A percentile compares a stretch with the other conserved stretches of the same genome.
Evolutionary conservation across 2,797 vertebrate genomes (phyloP).

Genomic region (Hydrolagus colliei): DNA sequence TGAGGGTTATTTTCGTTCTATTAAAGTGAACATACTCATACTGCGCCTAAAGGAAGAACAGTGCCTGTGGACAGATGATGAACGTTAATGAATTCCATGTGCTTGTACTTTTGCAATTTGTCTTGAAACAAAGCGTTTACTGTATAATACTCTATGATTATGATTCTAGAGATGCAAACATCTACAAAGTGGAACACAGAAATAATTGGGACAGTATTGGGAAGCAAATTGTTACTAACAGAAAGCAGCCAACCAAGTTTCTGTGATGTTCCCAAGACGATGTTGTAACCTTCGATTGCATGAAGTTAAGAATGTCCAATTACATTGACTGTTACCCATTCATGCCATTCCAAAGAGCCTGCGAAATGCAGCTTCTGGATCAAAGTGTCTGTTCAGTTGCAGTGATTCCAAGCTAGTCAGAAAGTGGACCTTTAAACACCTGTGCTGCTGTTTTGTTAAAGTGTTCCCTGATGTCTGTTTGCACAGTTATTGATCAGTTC

Average conservation of each 20-base stretch:
- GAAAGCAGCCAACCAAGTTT: constrained; percentile 35
- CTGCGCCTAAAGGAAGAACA: neutral
- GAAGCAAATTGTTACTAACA: constrained; percentile 29
- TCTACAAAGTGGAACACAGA: constrained; percentile 44
- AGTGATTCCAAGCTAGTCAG: neutral
- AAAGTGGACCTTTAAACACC: neutral
- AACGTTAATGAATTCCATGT: neutral
- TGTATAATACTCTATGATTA: neutral
- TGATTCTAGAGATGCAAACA: neutral
- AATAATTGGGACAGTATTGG: constrained; percentile 41
- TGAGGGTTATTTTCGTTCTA: neutral
- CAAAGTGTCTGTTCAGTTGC: constrained; percentile 25
- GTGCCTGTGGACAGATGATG: neutral
- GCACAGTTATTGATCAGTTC: neutral
- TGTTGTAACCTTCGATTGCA: constrained; percentile 45
- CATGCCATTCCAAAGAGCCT: constrained; percentile 47
- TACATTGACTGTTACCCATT: constrained; percentile 48
- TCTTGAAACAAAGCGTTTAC: no score
- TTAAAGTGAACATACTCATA: neutral
- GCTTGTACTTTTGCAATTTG: neutral
- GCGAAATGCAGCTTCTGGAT: neutral
- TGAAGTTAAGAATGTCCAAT: constrained; percentile 44
- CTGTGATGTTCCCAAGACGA: constrained; percentile 34
- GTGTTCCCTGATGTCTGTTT: neutral
- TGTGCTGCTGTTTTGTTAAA: neutral